phyloP scores from a whole-genome alignment of 2,797 vertebrate genomes.

The Spizella passerina region DNA sequence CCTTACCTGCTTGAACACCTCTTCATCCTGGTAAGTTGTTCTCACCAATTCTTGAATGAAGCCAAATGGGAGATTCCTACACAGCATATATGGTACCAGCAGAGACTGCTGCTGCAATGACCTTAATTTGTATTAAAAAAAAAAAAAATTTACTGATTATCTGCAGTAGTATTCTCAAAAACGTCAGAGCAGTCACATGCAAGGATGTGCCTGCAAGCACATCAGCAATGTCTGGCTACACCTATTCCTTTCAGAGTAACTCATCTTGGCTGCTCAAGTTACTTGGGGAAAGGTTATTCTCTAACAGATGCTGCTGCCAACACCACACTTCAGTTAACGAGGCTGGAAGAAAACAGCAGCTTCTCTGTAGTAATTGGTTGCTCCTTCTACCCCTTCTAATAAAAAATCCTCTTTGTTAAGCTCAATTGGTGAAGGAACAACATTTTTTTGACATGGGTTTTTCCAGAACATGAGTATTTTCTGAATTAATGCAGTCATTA shows the following conservation, averaged over 20 bases:
- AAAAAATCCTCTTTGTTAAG: not conserved
- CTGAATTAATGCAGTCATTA: not conserved
- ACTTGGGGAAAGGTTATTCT: not conserved
- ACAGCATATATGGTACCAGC: conserved; percentile 98
- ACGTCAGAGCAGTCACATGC: not conserved
- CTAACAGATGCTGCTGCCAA: not conserved
- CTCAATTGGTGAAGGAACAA: not conserved
- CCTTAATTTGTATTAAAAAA: conserved; percentile 67
- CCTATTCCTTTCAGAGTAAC: not conserved
- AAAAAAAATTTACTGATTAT: not conserved
- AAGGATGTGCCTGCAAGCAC: not conserved
- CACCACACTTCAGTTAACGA: not conserved
- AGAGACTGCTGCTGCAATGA: conserved; percentile 91
- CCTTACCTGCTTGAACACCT: conserved; percentile 59
- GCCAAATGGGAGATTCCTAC: conserved; percentile 96
- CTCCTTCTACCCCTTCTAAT: not conserved
- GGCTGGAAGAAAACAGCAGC: not conserved
- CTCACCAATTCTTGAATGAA: conserved; percentile 97
- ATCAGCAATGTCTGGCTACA: not conserved
- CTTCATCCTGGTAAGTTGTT: conserved; percentile 96
- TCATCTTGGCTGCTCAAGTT: not conserved
- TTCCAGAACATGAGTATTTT: not conserved
- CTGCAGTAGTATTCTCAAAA: not conserved
- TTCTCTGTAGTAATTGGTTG: not conserved
- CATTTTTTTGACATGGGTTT: not conserved